phyloP scores from a whole-genome alignment of 2,888 invertebrate species.

The Zelleria hepariella region DNA sequence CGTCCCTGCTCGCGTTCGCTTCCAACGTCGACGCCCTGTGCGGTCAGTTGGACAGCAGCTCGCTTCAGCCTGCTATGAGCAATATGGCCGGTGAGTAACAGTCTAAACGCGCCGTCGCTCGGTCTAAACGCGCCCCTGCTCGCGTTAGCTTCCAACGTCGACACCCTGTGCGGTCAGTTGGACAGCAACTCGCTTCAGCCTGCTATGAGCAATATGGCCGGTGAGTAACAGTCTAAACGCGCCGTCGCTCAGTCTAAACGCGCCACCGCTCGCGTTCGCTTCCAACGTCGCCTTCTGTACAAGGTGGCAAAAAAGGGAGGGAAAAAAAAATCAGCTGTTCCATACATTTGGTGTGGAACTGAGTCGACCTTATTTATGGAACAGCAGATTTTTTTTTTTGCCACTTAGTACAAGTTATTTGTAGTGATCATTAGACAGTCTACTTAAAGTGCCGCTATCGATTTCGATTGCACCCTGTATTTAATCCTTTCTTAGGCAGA shows the following conservation, averaged over 20 bases:
- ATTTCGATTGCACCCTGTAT: no score
- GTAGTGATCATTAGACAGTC: no score
- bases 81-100: background rate
- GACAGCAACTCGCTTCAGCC: slow-evolving; percentile 4
- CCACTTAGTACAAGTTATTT: no score
- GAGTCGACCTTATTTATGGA: no score
- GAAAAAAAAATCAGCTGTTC: no score
- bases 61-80: slow-evolving; percentile 3
- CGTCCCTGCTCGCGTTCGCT: background rate
- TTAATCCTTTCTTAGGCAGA: no score
- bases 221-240: slow-evolving; percentile 2
- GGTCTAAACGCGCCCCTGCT: background rate
- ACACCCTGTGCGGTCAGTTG: slow-evolving; percentile 19
- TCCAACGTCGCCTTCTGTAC: slow-evolving; percentile 25
- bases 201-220: background rate
- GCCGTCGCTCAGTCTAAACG: slow-evolving; percentile 1
- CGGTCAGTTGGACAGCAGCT: background rate
- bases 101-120: slow-evolving; percentile 7
- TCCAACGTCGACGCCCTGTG: slow-evolving; percentile 25
- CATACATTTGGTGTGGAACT: no score
- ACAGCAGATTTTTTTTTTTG: no score
- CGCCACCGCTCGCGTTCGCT: background rate
- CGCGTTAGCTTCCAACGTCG: slow-evolving; percentile 16
- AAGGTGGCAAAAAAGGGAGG: no score
- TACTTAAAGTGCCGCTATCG: no score